Percentiles rank a stretch among this genome's conserved stretches.
Conservation (phyloP, 2,797 vertebrate genomes). For the Mustela erminea region DNA sequence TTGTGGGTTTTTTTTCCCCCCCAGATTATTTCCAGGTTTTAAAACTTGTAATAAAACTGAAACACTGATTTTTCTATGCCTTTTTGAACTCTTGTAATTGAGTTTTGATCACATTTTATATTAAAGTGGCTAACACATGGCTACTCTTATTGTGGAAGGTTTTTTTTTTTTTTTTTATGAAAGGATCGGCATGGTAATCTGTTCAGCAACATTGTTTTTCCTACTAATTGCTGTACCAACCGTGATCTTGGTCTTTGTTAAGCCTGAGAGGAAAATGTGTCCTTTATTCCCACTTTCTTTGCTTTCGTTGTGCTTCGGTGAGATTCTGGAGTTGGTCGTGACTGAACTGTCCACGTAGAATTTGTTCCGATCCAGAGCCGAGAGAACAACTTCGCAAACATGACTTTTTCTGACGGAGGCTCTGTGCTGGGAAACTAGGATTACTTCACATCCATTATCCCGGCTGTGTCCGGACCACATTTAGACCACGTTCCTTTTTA, state of each 20-base stretch:
- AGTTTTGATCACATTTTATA: conserved; percentile 71
- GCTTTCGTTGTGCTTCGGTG: background rate
- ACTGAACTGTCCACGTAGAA: background rate
- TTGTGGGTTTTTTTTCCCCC: background rate
- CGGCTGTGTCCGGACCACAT: background rate
- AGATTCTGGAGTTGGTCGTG: background rate
- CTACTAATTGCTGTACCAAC: background rate
- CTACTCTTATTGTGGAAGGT: conserved; percentile 51
- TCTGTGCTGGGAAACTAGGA: accelerated
- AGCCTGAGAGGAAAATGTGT: background rate
- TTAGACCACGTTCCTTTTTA: background rate
- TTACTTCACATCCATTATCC: accelerated
- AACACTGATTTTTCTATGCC: conserved; percentile 63
- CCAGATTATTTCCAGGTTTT: conserved; percentile 45
- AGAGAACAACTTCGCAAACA: background rate
- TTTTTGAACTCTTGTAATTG: conserved; percentile 74
- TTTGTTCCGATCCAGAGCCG: background rate
- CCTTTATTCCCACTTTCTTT: background rate
- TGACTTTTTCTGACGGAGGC: background rate
- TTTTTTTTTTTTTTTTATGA: background rate
- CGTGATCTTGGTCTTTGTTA: background rate
- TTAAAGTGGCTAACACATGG: conserved; percentile 79
- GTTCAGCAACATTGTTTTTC: background rate
- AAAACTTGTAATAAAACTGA: conserved; percentile 77
- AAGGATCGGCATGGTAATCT: background rate